Percentiles rank a stretch among this genome's conserved stretches.
Conservation (phyloP, 2,888 invertebrate genomes). For the Odontocolon sp. region DNA sequence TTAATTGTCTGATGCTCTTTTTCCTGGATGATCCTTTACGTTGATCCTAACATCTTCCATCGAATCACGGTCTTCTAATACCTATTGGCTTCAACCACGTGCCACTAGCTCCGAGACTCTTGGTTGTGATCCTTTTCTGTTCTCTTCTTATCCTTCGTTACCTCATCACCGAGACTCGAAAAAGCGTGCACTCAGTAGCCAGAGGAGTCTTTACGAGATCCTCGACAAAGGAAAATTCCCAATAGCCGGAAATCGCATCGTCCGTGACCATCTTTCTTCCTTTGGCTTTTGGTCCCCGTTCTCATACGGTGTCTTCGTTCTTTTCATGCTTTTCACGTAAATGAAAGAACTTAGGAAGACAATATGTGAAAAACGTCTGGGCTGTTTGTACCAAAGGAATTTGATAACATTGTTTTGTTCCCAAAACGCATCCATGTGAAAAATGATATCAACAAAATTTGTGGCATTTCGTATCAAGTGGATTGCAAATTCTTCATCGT, state of each 20-base stretch:
- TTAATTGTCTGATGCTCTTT: not conserved
- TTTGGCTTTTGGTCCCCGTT: not conserved
- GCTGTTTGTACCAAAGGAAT: conserved; percentile 39
- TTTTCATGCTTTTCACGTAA: not conserved
- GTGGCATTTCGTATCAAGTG: no score
- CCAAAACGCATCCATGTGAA: no score
- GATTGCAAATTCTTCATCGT: no score
- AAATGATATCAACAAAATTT: no score
- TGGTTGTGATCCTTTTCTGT: not conserved
- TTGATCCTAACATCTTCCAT: not conserved
- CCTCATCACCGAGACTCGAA: not conserved
- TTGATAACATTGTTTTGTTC: conserved; percentile 10
- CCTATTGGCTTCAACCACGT: conserved; percentile 66
- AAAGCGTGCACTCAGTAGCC: not conserved
- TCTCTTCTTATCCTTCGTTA: not conserved
- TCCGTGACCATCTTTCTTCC: not conserved
- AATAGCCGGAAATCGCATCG: not conserved
- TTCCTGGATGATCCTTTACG: conserved; percentile 4
- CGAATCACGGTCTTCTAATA: conserved; percentile 42
- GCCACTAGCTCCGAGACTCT: conserved; percentile 19
- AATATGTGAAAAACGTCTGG: not conserved
- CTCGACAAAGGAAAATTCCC: conserved; percentile 39
- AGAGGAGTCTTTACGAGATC: no score
- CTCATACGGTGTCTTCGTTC: not conserved
- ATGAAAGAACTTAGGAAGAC: not conserved